Conservation (phyloP, 2,888 invertebrate species). For the Epistrophe grossulariae region DNA sequence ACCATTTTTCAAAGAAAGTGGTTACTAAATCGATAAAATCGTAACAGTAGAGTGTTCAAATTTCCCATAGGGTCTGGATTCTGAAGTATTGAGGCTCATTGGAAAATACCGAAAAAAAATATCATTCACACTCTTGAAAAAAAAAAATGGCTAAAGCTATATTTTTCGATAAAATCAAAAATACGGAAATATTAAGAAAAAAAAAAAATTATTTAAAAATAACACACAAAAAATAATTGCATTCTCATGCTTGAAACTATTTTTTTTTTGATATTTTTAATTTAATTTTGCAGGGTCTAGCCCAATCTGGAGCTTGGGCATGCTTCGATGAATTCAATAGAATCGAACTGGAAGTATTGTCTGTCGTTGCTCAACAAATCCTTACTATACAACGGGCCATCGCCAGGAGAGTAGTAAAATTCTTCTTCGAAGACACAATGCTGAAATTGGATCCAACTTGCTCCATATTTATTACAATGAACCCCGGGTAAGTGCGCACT, state of each 20-base stretch:
- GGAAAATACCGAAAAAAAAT: no score
- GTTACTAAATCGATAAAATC: no score
- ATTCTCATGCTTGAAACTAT: constrained; percentile 42
- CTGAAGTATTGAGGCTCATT: no score
- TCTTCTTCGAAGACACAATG: constrained; percentile 96
- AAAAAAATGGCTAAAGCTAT: no score
- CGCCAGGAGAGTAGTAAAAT: constrained; percentile 90
- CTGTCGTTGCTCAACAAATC: constrained; percentile 97
- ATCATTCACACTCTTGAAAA: no score
- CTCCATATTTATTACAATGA: constrained; percentile 96
- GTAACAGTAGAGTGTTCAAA: no score
- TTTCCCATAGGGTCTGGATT: no score
- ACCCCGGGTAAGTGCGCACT: constrained; percentile 88
- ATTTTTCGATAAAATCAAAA: no score
- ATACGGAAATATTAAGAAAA: no score
- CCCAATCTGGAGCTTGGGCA: constrained; percentile 96
- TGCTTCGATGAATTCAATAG: constrained; percentile 98
- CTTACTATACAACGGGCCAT: constrained; percentile 95
- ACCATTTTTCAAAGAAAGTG: no score
- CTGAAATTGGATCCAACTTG: constrained; percentile 94
- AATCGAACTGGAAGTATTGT: constrained; percentile 95
- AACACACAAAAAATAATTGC: constrained; percentile 51
- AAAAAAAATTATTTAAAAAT: background rate
- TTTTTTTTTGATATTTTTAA: background rate
- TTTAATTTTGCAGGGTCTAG: constrained; percentile 88